Evolutionary conservation across 2,888 invertebrate genomes (phyloP).

Genomic region (Perizoma flavofasciatum): DNA sequence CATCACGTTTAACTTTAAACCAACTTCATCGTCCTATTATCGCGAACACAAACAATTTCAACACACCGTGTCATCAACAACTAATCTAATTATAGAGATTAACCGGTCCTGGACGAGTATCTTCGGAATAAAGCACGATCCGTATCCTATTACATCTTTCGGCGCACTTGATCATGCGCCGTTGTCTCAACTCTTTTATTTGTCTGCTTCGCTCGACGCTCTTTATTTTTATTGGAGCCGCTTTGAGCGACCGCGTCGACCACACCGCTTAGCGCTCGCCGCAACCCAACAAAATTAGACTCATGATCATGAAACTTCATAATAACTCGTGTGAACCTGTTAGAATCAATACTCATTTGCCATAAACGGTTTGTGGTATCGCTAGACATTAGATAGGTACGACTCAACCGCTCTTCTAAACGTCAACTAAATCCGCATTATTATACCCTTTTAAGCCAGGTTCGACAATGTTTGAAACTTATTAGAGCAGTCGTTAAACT

Average conservation of each 20-base stretch:
- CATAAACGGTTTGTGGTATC: constrained; percentile 48
- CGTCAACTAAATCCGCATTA: constrained; percentile 51
- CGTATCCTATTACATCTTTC: constrained; percentile 77
- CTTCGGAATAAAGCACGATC: constrained; percentile 59
- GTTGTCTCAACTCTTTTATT: constrained; percentile 73
- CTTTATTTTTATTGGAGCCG: constrained; percentile 65
- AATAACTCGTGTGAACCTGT: constrained; percentile 48
- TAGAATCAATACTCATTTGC: constrained; percentile 61
- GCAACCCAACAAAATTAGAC: constrained; percentile 51
- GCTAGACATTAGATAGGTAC: constrained; percentile 41
- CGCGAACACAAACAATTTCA: constrained; percentile 28
- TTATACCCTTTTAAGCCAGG: constrained; percentile 49
- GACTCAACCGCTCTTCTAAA: constrained; percentile 43
- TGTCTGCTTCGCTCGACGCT: constrained; percentile 52
- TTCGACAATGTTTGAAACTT: constrained; percentile 55
- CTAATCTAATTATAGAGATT: constrained; percentile 67
- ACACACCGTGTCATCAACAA: constrained; percentile 44
- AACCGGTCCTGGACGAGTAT: constrained; percentile 43
- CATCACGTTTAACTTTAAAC: too few species aligned
- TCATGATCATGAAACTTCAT: constrained; percentile 50
- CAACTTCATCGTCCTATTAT: constrained; percentile 35
- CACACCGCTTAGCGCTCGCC: constrained; percentile 67
- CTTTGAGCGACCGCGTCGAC: constrained; percentile 70
- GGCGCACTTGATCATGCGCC: constrained; percentile 77
- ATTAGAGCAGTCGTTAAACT: constrained; percentile 61